phyloP scores from a whole-genome alignment of 2,888 invertebrate genomes.

The Strigamia maritima region DNA sequence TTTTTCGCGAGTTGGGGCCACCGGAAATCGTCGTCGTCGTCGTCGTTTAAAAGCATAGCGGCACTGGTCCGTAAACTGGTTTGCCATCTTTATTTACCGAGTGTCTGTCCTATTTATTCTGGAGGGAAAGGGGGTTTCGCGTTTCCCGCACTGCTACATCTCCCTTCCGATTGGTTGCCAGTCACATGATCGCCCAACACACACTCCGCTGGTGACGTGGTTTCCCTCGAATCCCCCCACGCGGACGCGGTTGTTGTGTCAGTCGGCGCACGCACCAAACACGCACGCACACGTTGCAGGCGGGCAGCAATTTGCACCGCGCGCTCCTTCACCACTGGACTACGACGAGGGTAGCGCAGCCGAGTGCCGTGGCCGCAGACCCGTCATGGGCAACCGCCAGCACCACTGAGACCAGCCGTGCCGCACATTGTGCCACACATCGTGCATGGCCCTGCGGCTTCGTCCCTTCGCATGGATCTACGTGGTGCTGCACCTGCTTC shows the following conservation, averaged over 20 bases:
- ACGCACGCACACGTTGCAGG: not conserved
- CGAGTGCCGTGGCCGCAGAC: not conserved
- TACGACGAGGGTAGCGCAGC: not conserved
- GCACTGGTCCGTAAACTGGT: not conserved
- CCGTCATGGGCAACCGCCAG: not conserved
- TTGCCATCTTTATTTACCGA: slow-evolving; percentile 1
- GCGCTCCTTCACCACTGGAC: not conserved
- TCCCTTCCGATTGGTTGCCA: not conserved
- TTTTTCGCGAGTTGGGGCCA: not conserved
- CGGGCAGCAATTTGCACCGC: not conserved
- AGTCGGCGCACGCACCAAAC: slow-evolving; percentile 29
- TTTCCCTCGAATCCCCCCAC: slow-evolving; percentile 8
- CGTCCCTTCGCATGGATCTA: slow-evolving; percentile 13
- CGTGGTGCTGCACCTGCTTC: slow-evolving; percentile 24
- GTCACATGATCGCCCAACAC: not conserved
- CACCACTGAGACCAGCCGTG: no score
- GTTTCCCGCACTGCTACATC: not conserved
- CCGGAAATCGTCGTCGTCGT: no score
- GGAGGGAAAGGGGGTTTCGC: not conserved
- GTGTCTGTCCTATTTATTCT: not conserved
- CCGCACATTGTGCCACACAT: not conserved
- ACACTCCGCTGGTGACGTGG: not conserved
- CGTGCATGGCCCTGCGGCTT: not conserved
- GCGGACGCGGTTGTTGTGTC: slow-evolving; percentile 13
- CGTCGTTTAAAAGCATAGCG: no score